Conservation (phyloP, 2,888 invertebrate genomes). For the Pristionchus exspectatus region DNA sequence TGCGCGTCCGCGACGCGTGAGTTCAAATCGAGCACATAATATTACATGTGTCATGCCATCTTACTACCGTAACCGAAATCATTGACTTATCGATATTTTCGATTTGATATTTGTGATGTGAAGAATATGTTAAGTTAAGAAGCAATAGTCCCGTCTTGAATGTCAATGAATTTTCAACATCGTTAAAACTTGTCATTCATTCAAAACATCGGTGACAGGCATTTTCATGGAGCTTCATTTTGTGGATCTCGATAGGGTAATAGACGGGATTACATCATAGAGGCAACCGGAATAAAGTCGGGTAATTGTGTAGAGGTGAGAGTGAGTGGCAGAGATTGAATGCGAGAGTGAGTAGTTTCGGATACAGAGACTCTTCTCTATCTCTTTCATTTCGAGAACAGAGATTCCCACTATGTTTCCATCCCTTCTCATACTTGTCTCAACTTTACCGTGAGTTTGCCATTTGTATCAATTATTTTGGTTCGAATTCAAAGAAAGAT, state of each 20-base stretch:
- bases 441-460: neutral
- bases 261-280: conserved; percentile 48
- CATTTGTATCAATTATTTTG: neutral
- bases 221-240: conserved; percentile 9
- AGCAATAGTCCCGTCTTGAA: no score
- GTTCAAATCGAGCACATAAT: neutral
- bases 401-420: conserved; percentile 38
- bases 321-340: conserved; percentile 40
- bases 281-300: conserved; percentile 52
- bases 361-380: conserved; percentile 45
- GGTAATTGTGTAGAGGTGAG: conserved; percentile 46
- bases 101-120: no score
- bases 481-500: no score
- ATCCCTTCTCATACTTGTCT: neutral
- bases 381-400: conserved; percentile 24
- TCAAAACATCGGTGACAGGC: no score
- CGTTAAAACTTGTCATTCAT: neutral
- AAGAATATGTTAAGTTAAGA: no score
- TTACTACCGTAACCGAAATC: neutral
- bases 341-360: conserved; percentile 40
- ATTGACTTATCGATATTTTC: neutral
- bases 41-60: neutral
- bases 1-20: neutral
- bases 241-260: conserved; percentile 31
- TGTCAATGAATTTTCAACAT: no score